These are phyloP conservation scores for Haemorhous mexicanus DNA, from an alignment of 2,113 vertebrate species.

Conservation along the genomic window DNA sequence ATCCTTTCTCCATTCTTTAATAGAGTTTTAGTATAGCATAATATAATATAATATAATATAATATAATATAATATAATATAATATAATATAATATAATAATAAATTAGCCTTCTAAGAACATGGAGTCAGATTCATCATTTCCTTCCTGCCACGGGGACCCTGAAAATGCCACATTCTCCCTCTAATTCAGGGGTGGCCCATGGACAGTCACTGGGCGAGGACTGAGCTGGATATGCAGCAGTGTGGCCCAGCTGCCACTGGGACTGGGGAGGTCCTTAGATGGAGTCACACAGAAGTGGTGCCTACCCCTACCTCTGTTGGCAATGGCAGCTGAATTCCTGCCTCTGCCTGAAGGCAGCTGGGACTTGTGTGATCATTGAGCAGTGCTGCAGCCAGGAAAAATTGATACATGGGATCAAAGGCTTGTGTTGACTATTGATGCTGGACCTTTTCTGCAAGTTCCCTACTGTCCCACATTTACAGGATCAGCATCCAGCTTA, in stretches of 20 bases:
- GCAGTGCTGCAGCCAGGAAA: background rate
- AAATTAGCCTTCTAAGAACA: too few species aligned
- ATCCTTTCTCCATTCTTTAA: too few species aligned
- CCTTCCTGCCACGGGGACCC: too few species aligned
- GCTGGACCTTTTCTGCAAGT: background rate
- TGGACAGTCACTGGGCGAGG: accelerated
- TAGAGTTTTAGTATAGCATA: too few species aligned
- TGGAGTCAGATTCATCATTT: too few species aligned
- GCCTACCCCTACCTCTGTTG: background rate
- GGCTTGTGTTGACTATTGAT: background rate
- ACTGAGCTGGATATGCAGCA: background rate
- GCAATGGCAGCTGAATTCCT: background rate
- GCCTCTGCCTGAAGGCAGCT: background rate
- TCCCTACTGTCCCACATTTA: background rate
- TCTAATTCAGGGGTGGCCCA: background rate
- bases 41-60: too few species aligned
- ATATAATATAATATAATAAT: too few species aligned
- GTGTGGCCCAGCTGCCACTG: background rate
- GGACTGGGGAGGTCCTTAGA: background rate
- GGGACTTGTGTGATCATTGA: background rate
- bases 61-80: too few species aligned
- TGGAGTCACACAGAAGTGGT: background rate
- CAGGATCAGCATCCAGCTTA: background rate
- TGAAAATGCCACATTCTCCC: background rate
- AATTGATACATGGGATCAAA: background rate